Evolutionary conservation across 2,113 vertebrate genomes (phyloP), one percentile per base, ranked within the genome.

Genomic region (Gymnarchus niloticus): DNA sequence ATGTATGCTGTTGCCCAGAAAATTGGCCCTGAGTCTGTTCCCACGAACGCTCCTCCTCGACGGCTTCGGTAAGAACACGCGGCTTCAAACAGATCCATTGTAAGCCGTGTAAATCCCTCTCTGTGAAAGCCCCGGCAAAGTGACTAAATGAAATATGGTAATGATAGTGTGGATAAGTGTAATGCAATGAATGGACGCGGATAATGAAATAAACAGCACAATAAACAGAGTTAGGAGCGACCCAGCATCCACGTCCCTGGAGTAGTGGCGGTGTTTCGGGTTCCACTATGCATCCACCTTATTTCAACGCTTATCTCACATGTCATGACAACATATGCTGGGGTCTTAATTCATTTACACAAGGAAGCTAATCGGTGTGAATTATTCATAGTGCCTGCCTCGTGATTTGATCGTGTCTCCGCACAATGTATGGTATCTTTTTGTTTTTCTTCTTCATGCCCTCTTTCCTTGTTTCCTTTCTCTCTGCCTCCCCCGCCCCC

Each of bases 341-440:
- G 92, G 91, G 90, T 92, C 92, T 91, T 90, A 91, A 91, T 93
- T 94, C 86, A 91, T 95, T 96, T 94, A 85, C 94, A 94, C 94
- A 93, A 94, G 93, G 93, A 95, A 89, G 90, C 89, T 95, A 94
- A 95, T 96, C 93, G 92, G 90, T 92, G 93, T 96, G 93, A 95
- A 96, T 96, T 95, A 96, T 96, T 95, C 91, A 96, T 17, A 44
- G 54, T 52, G 7, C 73, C 48, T 44, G 44, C 51, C 41, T 0
- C 56, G 33, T 65, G 56, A 52, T 56, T 82, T 23, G 3, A 57
- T 73, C 81, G 10, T 41, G 23, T 56, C 33, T 77, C 69, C 41
- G 46, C 49, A 37, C 21, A 19, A 6, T 23, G 23, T 10, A 1
- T 10, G 1, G 19, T 14, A 19, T 49, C 23, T 51, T 48, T 41